phyloP scores from a whole-genome alignment of 1,140 invertebrate species.

The Sipha flava region DNA sequence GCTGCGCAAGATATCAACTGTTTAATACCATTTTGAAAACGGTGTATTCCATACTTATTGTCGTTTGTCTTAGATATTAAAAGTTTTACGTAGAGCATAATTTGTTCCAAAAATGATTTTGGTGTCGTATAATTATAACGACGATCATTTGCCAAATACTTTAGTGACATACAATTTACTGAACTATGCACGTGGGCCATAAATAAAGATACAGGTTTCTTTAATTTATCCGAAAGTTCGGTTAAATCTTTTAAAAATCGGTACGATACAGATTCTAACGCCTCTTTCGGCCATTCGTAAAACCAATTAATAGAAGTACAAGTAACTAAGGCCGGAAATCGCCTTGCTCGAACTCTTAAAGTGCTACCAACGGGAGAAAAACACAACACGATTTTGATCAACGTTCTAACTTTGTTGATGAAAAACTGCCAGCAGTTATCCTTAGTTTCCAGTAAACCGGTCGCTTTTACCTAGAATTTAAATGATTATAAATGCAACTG shows the following conservation, averaged over 20 bases:
- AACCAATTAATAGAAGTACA: conserved; percentile 93
- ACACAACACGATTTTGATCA: conserved; percentile 74
- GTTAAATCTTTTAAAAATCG: conserved; percentile 71
- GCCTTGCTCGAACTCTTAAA: conserved; percentile 70
- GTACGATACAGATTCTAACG: conserved; percentile 77
- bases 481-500: neutral
- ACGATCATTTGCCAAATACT: conserved; percentile 75
- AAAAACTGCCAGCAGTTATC: conserved; percentile 96
- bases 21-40: conserved; percentile 79
- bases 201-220: conserved; percentile 65
- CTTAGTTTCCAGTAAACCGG: conserved; percentile 72
- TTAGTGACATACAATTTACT: conserved; percentile 75
- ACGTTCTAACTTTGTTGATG: conserved; percentile 73
- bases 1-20: conserved; percentile 73
- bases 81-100: conserved; percentile 75
- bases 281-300: conserved; percentile 89
- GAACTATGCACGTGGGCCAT: conserved; percentile 85
- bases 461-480: conserved; percentile 53
- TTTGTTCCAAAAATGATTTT: conserved; percentile 91
- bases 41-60: conserved; percentile 64
- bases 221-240: conserved; percentile 55
- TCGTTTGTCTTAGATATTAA: conserved; percentile 68
- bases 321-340: conserved; percentile 91
- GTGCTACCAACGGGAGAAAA: conserved; percentile 87
- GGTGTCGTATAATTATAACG: conserved; percentile 95